Evolutionary conservation across 2,888 invertebrate species (phyloP), one percentile per base, ranked within the genome.

Genomic region (Tipula unca): DNA sequence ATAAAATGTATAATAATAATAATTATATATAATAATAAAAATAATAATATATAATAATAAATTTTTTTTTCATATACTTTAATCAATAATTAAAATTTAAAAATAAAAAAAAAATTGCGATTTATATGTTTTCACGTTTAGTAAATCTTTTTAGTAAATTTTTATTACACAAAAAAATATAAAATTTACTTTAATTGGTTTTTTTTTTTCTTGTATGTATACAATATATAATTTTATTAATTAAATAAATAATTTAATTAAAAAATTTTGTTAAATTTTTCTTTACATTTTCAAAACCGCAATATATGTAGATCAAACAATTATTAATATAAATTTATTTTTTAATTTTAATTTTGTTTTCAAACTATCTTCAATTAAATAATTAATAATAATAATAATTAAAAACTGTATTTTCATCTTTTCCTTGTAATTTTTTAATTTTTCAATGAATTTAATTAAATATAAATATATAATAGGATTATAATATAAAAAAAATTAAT

Each of bases 381-480:
- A 69, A 69, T 48, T 69, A 69, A 69, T 69, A 69, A 69, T 69
- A 48, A 69, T 69, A 69, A 69, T 69, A 69, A 69, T 69, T 69
- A 69, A 69, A 69, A 69, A 69, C 69, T 10, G 69, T 69, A 69
- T 69, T 69, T 25, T 48, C 17, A 48, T 48, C 48, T 8, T 69
- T 69, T 69, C 69, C 69, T 69, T 69, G 69, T 69, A 69, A 69
- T 69, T 20, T 69, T 69, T 25, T 69, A 25, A 69, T 25, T 69
- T 69, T 69, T 69, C 25, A 69, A 69, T 25, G 69, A 69, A 69
- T 69, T 69, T 69, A 69, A 25, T 69, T 69, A 69, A 69, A 69
- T 69, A 69, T 69, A 69, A 69, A 69, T 69, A 69, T 69, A 69
- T 69, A 69, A 69, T 69, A 69, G 69, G 69, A 69, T 69, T 69